These are phyloP conservation scores for Oligia strigilis DNA, from an alignment of 2,888 invertebrate genomes.

Conservation along the genomic window DNA sequence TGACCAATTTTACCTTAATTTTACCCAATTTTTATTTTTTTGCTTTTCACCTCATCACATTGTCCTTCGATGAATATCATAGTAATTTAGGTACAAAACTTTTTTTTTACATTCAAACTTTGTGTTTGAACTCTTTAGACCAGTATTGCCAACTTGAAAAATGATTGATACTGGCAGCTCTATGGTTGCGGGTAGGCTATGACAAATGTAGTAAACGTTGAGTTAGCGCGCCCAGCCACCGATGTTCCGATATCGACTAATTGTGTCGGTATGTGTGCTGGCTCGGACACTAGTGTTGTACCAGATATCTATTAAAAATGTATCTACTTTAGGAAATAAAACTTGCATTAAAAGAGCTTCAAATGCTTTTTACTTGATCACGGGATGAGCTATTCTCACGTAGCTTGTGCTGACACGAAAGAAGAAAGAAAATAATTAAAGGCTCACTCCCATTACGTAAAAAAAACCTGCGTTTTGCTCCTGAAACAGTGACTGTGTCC, in stretches of 20 bases:
- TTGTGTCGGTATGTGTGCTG: conserved; percentile 82
- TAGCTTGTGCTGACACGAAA: not conserved
- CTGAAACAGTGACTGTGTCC: not conserved
- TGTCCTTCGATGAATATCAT: not conserved
- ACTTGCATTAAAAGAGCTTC: not conserved
- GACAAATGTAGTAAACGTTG: conserved; percentile 86
- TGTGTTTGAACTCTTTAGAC: not conserved
- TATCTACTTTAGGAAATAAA: not conserved
- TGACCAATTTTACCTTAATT: not conserved
- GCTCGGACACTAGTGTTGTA: conserved; percentile 74
- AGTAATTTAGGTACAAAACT: not conserved
- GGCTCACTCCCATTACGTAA: not conserved
- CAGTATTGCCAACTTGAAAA: conserved; percentile 47
- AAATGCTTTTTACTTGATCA: too few species aligned
- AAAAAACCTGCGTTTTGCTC: not conserved
- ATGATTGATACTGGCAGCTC: conserved; percentile 58
- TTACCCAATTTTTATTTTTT: not conserved
- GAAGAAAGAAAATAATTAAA: not conserved
- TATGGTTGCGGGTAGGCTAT: conserved; percentile 70
- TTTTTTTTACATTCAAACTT: not conserved
- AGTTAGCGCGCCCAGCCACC: conserved; percentile 79
- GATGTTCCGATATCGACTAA: conserved; percentile 83
- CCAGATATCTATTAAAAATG: conserved; percentile 5
- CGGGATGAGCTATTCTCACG: too few species aligned
- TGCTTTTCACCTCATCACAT: not conserved